phyloP scores from a whole-genome alignment of 2,888 invertebrate genomes.

The Ichneumon xanthorius region DNA sequence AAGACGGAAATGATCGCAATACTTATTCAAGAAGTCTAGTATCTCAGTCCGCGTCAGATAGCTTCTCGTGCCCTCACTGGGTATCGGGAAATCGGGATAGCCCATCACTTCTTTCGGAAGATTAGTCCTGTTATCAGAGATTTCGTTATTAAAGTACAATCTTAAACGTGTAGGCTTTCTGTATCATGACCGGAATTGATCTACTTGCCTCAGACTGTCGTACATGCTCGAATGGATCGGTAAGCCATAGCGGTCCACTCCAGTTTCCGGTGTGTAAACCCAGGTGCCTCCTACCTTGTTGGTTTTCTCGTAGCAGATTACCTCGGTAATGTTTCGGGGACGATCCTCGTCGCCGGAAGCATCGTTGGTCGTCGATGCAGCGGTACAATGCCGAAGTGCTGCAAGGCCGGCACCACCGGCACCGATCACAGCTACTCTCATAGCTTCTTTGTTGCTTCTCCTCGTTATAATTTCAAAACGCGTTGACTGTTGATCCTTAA shows the following conservation, averaged over 20 bases:
- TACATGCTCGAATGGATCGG: constrained; percentile 97
- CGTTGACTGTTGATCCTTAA: not conserved
- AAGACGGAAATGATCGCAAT: constrained; percentile 89
- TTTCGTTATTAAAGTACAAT: constrained; percentile 11
- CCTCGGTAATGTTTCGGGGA: constrained; percentile 79
- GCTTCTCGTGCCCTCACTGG: constrained; percentile 88
- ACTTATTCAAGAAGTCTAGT: constrained; percentile 90
- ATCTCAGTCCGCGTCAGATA: constrained; percentile 92
- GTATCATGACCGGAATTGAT: not conserved
- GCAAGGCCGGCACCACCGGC: constrained; percentile 96
- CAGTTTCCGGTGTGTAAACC: constrained; percentile 93
- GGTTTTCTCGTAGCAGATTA: constrained; percentile 92
- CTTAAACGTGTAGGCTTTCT: not conserved
- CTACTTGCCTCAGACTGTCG: constrained; percentile 91
- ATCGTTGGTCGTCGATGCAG: constrained; percentile 74
- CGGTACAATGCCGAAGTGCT: constrained; percentile 89
- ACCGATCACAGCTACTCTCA: constrained; percentile 91
- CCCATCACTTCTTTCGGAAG: constrained; percentile 98
- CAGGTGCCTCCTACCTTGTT: constrained; percentile 94
- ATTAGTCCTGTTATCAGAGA: constrained; percentile 91
- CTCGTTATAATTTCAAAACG: not conserved
- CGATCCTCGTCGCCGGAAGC: constrained; percentile 81
- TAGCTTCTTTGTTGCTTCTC: constrained; percentile 68
- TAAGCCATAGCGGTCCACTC: constrained; percentile 91
- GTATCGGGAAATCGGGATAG: constrained; percentile 93